These are phyloP conservation scores for Parelbella ahira DNA, from an alignment of 2,888 invertebrate species.

Conservation along the genomic window DNA sequence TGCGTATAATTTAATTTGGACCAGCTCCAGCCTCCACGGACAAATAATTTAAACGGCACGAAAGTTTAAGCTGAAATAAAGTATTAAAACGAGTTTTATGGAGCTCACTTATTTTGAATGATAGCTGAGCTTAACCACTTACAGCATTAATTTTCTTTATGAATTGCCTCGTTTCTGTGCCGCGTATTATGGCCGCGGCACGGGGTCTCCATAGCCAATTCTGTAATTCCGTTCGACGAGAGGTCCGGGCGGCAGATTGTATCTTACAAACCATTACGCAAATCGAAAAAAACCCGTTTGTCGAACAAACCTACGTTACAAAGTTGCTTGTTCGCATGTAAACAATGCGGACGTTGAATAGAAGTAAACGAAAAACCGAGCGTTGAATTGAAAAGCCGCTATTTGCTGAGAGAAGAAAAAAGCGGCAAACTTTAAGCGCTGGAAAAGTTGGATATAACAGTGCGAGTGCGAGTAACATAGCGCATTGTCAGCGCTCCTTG, in stretches of 20 bases:
- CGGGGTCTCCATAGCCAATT: conserved; percentile 23
- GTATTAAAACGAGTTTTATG: conserved; percentile 73
- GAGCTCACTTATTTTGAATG: conserved; percentile 65
- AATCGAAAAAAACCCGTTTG: conserved; percentile 44
- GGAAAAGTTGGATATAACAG: conserved; percentile 37
- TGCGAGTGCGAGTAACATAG: conserved; percentile 35
- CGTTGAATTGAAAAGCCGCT: conserved; percentile 56
- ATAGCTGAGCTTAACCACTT: conserved; percentile 61
- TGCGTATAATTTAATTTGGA: conserved; percentile 76
- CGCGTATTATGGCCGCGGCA: conserved; percentile 28
- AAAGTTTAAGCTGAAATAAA: conserved; percentile 75
- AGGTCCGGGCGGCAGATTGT: conserved; percentile 31
- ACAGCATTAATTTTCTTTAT: conserved; percentile 59
- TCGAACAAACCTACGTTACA: conserved; percentile 47
- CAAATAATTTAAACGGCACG: conserved; percentile 73
- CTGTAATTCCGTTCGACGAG: conserved; percentile 26
- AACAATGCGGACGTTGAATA: conserved; percentile 55
- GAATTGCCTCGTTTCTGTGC: conserved; percentile 41
- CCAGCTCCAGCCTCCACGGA: conserved; percentile 66
- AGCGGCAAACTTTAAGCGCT: conserved; percentile 25
- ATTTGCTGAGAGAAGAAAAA: conserved; percentile 44
- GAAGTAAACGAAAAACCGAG: conserved; percentile 58
- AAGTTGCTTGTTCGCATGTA: conserved; percentile 49
- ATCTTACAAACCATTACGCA: conserved; percentile 47
- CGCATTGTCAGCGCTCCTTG: conserved; percentile 52